A percentile compares a stretch with the other conserved stretches of the same genome.
Evolutionary conservation across 2,113 vertebrate species (phyloP).

Genomic region (Pholis gunnellus): DNA sequence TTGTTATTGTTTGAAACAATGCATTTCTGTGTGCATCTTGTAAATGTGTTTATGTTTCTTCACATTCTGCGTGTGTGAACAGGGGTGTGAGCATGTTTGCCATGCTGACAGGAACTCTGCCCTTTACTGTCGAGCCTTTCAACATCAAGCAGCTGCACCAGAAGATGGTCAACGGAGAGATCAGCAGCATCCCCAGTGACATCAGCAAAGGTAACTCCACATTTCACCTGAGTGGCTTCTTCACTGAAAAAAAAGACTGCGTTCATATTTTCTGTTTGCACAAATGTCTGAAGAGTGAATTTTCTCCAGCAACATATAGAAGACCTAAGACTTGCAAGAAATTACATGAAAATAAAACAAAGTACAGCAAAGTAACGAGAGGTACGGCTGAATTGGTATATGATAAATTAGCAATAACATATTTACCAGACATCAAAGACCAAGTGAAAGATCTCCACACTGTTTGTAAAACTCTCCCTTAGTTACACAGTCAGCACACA

Average conservation of each 20-base stretch:
- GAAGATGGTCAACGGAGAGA: constrained; percentile 88
- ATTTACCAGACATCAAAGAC: neutral
- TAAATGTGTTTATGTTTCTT: constrained; percentile 24
- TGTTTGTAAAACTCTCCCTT: neutral
- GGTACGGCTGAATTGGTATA: no score
- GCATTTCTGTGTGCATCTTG: neutral
- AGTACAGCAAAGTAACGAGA: neutral
- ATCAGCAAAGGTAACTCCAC: constrained; percentile 85
- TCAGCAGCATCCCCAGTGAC: constrained; percentile 83
- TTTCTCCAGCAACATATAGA: neutral
- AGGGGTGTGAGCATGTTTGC: constrained; percentile 89
- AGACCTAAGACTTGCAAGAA: neutral
- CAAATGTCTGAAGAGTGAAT: neutral
- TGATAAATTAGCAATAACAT: neutral
- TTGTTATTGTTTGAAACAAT: neutral
- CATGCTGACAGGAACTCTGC: constrained; percentile 87
- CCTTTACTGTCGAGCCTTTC: constrained; percentile 87
- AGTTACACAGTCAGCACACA: neutral
- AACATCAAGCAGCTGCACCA: constrained; percentile 89
- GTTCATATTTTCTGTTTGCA: neutral
- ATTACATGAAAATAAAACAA: neutral
- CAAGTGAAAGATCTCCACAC: neutral
- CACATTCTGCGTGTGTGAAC: constrained; percentile 43
- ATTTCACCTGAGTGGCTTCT: neutral
- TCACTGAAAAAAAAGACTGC: neutral